Conservation (phyloP, 2,113 vertebrate genomes). For the Sylvietta virens region DNA sequence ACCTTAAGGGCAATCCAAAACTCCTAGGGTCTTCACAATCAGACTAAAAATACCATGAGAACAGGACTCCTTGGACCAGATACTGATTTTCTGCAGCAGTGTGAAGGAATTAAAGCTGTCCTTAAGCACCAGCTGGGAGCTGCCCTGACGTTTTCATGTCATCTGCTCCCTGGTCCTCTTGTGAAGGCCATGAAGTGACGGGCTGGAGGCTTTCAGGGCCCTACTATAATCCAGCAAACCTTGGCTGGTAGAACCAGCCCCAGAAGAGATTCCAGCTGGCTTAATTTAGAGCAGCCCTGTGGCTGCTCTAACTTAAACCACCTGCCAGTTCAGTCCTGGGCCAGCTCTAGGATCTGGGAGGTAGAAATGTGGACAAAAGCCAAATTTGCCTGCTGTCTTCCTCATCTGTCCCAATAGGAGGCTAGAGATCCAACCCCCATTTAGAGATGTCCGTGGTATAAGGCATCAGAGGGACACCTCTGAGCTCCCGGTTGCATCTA, state of each 20-base stretch:
- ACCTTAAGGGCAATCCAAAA: constrained; percentile 15
- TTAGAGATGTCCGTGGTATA: not conserved
- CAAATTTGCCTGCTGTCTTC: not conserved
- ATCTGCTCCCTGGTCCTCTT: not conserved
- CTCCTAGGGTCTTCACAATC: constrained; percentile 30
- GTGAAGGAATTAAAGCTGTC: constrained; percentile 2
- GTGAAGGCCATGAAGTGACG: not conserved
- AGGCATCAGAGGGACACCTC: not conserved
- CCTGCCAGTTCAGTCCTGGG: constrained; percentile 28
- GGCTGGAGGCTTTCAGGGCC: not conserved
- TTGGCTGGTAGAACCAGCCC: constrained; percentile 35
- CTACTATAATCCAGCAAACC: constrained; percentile 9
- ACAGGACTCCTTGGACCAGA: not conserved
- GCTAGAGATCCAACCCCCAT: not conserved
- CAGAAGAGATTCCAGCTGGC: constrained; percentile 53
- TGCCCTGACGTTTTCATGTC: not conserved
- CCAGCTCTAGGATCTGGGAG: constrained; percentile 35
- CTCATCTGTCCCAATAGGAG: not conserved
- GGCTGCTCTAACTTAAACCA: constrained; percentile 60
- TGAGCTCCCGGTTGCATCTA: not conserved
- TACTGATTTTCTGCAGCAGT: not conserved
- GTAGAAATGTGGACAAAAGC: not conserved
- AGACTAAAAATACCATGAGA: not conserved
- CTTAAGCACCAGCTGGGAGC: not conserved
- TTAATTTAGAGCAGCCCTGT: constrained; percentile 29